Base-by-base conservation (phyloP, 2,888 invertebrate species). In the Meghimatium bilineatum region DNA sequence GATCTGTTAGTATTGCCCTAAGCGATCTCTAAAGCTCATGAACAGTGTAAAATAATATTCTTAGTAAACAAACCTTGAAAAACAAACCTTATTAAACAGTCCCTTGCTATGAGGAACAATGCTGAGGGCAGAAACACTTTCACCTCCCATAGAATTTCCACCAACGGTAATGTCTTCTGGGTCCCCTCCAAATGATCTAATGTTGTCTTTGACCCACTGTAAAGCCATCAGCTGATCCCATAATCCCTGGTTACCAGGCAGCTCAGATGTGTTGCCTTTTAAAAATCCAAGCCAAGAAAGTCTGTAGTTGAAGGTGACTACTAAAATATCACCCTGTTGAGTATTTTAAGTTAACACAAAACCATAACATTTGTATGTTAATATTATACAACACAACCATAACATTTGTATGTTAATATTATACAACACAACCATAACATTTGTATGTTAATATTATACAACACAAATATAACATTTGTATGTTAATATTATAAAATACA, bases 141-240 rank as follows among this genome's bases (percentile, higher is more conserved):
- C 82, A 1, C 82, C 76, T 32, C 82, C 82, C 82, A 82, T 82
- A 44, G 82, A 82, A n/a, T 82, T 71, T 56, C 82, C 82, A 26
- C 76, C 82, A 67, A 82, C 17, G n/a, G 82, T 82, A 23, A 82
- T 82, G 44, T 82, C 82, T 52, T 82, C 76, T 34, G 82, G 52
- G 32, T 82, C 82, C 8, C 82, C 82, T 63, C 82, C 82, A 67
- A 82, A 82, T 17, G 69, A 75, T 29, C 26, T 32, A 23, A 82
- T 82, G 60, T 82, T 82, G 67, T 76, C 76, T 63, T 76, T 82
- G 56, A 82, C 76, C 82, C 82, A 82, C n/a, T 67, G 29, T 52
- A 82, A 56, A 29, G 82, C 82, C 82, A 82, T 23, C 52, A 82
- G 82, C 36, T 82, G 82, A 56, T 82, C 82, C 82, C 82, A 82